phyloP scores from a whole-genome alignment of 2,888 invertebrate genomes.

The Aspidiotus rigidus region DNA sequence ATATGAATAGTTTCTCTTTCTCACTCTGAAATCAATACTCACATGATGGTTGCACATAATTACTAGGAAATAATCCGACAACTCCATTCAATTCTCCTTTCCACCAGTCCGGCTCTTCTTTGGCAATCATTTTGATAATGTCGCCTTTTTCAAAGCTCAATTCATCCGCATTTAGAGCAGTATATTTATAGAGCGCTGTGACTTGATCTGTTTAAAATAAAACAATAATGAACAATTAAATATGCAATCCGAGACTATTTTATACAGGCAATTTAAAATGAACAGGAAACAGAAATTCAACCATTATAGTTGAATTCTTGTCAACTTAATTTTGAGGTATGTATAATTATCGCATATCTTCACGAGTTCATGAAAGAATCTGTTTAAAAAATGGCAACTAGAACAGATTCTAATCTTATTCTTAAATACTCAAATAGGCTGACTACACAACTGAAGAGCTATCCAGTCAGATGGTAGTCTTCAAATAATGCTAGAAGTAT shows the following conservation, averaged over 20 bases:
- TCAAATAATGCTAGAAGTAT: too few relatives aligned
- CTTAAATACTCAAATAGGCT: too few relatives aligned
- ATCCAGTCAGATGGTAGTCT: too few relatives aligned
- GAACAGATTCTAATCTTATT: too few relatives aligned
- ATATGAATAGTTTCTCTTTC: too few relatives aligned
- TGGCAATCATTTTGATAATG: conserved; percentile 75
- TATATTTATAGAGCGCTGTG: conserved; percentile 85
- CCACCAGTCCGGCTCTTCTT: conserved; percentile 97
- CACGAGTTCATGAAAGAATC: too few relatives aligned
- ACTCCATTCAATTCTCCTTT: conserved; percentile 83
- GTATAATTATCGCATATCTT: not conserved
- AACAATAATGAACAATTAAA: not conserved
- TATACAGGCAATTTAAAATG: not conserved
- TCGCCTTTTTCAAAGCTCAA: conserved; percentile 85
- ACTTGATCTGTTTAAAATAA: conserved; percentile 59
- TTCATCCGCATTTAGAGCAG: conserved; percentile 90
- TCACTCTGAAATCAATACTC: conserved; percentile 46
- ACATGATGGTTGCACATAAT: conserved; percentile 77
- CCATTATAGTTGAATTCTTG: too few relatives aligned
- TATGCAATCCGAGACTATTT: not conserved
- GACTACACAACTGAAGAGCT: too few relatives aligned
- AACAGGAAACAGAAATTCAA: not conserved
- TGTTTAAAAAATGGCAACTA: too few relatives aligned
- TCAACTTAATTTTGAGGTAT: not conserved
- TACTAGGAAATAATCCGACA: conserved; percentile 88